A percentile compares a stretch with the other conserved stretches of the same genome.
Evolutionary conservation across 1,140 invertebrate species (phyloP).

Genomic region (Diprion similis): DNA sequence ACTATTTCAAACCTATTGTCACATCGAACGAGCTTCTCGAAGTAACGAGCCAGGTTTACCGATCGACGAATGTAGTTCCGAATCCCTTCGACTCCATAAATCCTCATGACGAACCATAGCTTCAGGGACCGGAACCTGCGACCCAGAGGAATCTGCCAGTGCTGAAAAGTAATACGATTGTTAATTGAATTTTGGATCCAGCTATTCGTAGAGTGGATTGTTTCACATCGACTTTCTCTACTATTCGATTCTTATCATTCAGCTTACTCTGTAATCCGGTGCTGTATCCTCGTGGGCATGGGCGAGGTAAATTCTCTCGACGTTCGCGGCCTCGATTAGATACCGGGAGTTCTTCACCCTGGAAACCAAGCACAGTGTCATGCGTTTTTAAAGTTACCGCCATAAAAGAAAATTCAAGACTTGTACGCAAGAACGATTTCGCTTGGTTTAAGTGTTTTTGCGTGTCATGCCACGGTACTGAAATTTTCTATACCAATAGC

Average conservation of each 20-base stretch:
- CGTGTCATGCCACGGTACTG: too few species aligned
- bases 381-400: slow-evolving; percentile 2
- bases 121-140: slow-evolving; percentile 73
- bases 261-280: slow-evolving; percentile 65
- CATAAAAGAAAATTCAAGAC: not conserved
- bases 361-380: slow-evolving; percentile 22
- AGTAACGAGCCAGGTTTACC: slow-evolving; percentile 74
- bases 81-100: slow-evolving; percentile 66
- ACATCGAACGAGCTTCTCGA: slow-evolving; percentile 71
- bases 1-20: slow-evolving; percentile 80
- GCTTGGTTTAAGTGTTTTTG: too few species aligned
- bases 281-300: slow-evolving; percentile 64
- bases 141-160: slow-evolving; percentile 75
- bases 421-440: too few species aligned
- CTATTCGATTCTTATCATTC: too few species aligned
- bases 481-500: too few species aligned
- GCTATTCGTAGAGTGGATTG: not conserved
- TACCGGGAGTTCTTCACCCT: slow-evolving; percentile 69
- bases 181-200: not conserved
- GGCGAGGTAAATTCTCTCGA: slow-evolving; percentile 71
- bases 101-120: slow-evolving; percentile 74
- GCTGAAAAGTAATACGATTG: slow-evolving; percentile 61
- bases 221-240: slow-evolving; percentile 8
- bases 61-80: slow-evolving; percentile 69
- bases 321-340: slow-evolving; percentile 70